These are phyloP conservation scores for Hydroisotoma schaefferi DNA, from an alignment of 2,888 invertebrate genomes.

Conservation along the genomic window DNA sequence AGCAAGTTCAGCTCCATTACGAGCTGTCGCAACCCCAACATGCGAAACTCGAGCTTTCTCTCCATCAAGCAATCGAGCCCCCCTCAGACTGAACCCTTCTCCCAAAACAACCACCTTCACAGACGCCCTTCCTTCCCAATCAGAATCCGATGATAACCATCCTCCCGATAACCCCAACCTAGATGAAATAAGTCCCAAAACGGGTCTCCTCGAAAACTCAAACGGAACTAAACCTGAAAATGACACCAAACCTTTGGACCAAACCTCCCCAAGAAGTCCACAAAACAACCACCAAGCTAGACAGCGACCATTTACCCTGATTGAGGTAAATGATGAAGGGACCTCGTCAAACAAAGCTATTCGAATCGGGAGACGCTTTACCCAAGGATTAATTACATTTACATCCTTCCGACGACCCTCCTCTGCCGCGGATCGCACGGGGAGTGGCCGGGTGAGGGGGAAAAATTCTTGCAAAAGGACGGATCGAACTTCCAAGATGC, in stretches of 20 bases:
- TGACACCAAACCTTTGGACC: neutral
- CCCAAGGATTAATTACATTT: constrained; percentile 37
- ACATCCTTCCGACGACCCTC: constrained; percentile 37
- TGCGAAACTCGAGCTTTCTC: constrained; percentile 23
- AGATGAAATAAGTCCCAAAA: constrained; percentile 8
- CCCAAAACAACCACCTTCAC: neutral
- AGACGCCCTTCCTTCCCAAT: constrained; percentile 17
- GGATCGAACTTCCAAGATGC: constrained; percentile 56
- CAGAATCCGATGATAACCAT: neutral
- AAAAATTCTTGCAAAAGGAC: constrained; percentile 33
- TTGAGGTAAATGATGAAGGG: too few relatives aligned
- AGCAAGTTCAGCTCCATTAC: constrained; percentile 32
- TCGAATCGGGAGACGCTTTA: constrained; percentile 29
- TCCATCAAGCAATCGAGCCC: constrained; percentile 15
- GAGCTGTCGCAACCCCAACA: constrained; percentile 19
- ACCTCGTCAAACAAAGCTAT: too few relatives aligned
- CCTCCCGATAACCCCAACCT: neutral
- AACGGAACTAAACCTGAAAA: too few relatives aligned
- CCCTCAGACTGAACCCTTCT: too few relatives aligned
- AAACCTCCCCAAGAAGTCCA: too few relatives aligned
- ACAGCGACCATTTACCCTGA: too few relatives aligned
- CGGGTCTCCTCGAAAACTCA: neutral
- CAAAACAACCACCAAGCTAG: too few relatives aligned
- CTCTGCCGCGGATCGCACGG: neutral
- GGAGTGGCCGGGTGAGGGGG: constrained; percentile 12